Evolutionary conservation across 2,888 invertebrate species (phyloP), one percentile per base, ranked within the genome.

Genomic region (Dasypogon diadema): DNA sequence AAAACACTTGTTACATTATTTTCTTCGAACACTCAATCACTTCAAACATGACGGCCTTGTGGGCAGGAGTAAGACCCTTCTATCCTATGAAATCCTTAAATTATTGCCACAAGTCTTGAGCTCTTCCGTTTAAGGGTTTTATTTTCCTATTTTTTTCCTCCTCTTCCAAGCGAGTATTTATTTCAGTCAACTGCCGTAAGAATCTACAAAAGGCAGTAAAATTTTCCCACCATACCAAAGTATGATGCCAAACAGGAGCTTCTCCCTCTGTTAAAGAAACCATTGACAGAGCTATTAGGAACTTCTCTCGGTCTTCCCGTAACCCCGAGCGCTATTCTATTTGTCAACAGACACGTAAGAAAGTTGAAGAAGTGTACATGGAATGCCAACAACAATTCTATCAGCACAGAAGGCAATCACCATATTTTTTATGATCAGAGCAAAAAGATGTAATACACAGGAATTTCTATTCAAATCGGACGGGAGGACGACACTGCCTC

Each of bases 321-420:
- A 54, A 54, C 18, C 54, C 54, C 54, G 21, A 54, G 54, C 18
- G 56, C 14, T 56, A 14, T 14, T 56, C 56, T 56, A 56, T 56
- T 56, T 56, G 56, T 56, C 56, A 56, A 56, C 30, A 56, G 24
- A 56, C 24, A 56, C 26, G 26, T 56, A 56, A 56, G 56, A 14
- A 56, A 24, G 24, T 14, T 12, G 55, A 14, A 56, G 6, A 56
- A 30, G 21, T 54, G 16, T 18, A 54, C 54, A 18, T 54, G 54
- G 21, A 54, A 21, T 12, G 56, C 24, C 56, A 56, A 30, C 56
- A 56, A 26, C 26, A 26, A 24, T 26, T 26, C 6, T 56, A 26
- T n/a, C 56, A 56, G 12, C n/a, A 30, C 26, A 6, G 42, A 26
- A 18, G 56, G 56, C 56, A 56, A 56, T 56, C 56, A 56, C 56